Conservation (phyloP, 2,113 vertebrate genomes). For the Sapayoa aenigma region DNA sequence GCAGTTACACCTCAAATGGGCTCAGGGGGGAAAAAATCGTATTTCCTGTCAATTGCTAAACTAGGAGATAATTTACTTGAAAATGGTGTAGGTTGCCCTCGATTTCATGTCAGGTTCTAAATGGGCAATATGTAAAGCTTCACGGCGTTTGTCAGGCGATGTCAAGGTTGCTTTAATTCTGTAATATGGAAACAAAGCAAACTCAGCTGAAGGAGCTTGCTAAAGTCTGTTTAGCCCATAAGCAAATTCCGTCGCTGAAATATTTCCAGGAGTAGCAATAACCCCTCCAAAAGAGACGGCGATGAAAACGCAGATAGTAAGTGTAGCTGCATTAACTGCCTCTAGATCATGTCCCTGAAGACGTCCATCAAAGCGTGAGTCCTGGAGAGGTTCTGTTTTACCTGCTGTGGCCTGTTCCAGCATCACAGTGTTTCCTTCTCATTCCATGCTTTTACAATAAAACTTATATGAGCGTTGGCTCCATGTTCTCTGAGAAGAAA, state of each 20-base stretch:
- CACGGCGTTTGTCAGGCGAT: constrained; percentile 64
- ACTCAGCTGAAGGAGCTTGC: constrained; percentile 45
- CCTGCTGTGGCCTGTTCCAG: constrained; percentile 59
- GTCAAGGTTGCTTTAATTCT: constrained; percentile 74
- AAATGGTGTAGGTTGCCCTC: background rate
- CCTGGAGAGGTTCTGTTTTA: constrained; percentile 26
- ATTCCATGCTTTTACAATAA: background rate
- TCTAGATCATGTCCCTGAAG: constrained; percentile 37
- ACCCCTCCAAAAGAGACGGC: constrained; percentile 68
- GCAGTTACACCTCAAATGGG: background rate
- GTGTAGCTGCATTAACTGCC: background rate
- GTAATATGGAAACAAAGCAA: constrained; percentile 79
- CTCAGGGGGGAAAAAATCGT: background rate
- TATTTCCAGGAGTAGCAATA: constrained; percentile 77
- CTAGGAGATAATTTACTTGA: background rate
- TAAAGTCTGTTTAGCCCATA: constrained; percentile 75
- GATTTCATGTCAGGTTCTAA: constrained; percentile 45
- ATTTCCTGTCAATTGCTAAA: background rate
- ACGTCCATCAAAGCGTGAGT: constrained; percentile 46
- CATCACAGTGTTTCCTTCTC: background rate
- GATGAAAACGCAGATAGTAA: constrained; percentile 61
- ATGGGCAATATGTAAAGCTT: constrained; percentile 50
- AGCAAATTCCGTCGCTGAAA: constrained; percentile 75
- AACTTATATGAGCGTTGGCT: background rate
- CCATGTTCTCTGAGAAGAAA: background rate